Conservation (phyloP, 37 sponge, comb jelly and placozoan genomes). For the Amphimedon queenslandica region DNA sequence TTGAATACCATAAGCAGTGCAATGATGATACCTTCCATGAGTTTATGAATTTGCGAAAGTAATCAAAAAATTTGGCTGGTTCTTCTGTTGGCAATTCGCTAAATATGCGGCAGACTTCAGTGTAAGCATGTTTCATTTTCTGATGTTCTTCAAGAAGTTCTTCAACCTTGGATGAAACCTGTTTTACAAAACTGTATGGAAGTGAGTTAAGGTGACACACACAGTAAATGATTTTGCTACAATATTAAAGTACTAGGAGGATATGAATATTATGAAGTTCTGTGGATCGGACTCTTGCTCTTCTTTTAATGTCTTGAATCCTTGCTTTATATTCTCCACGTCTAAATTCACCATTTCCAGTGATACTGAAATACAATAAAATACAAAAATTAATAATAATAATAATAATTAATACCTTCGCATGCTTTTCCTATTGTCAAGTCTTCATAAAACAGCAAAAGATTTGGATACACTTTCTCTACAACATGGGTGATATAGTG, state of each 20-base stretch:
- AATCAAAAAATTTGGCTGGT: conserved; percentile 69
- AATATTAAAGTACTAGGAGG: conserved; percentile 27
- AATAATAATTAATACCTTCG: conserved; percentile 22
- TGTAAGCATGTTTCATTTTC: conserved; percentile 82
- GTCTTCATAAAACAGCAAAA: conserved; percentile 68
- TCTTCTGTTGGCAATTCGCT: conserved; percentile 67
- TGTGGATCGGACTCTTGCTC: conserved; percentile 61
- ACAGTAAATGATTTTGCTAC: conserved; percentile 1
- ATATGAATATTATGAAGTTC: conserved; percentile 86
- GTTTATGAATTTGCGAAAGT: conserved; percentile 52
- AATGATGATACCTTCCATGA: conserved; percentile 77
- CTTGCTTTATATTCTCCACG: conserved; percentile 44
- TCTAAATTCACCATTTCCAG: conserved; percentile 61
- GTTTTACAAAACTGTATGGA: conserved; percentile 59
- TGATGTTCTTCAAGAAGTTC: conserved; percentile 38
- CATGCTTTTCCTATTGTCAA: conserved; percentile 54
- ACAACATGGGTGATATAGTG: conserved; percentile 70
- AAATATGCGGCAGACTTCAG: conserved; percentile 75
- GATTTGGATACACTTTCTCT: conserved; percentile 66
- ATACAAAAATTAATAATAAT: background rate
- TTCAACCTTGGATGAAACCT: conserved; percentile 59
- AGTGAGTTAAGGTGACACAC: conserved; percentile 20
- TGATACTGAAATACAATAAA: conserved; percentile 43
- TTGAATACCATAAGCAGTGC: too few species aligned
- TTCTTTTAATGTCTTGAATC: conserved; percentile 33